These are phyloP conservation scores for Saimiri boliviensis DNA, from an alignment of 2,113 vertebrate species.

Conservation along the genomic window DNA sequence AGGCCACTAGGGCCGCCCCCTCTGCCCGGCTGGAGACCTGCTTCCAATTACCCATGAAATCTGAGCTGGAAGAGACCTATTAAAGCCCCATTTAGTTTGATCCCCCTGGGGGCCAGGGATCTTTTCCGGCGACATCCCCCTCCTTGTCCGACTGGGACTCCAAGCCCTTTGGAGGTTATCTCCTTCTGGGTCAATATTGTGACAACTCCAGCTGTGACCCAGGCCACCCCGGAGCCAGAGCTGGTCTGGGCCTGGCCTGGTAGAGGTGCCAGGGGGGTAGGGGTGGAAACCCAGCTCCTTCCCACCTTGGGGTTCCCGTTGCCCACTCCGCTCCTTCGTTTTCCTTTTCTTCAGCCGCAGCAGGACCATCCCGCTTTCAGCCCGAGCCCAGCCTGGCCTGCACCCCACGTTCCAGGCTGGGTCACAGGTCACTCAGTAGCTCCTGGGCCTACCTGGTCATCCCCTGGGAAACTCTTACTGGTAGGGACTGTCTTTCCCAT, in stretches of 20 bases:
- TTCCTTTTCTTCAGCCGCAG: not conserved
- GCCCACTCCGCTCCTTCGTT: not conserved
- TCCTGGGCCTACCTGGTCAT: not conserved
- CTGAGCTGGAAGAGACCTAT: conserved; percentile 79
- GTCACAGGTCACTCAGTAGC: not conserved
- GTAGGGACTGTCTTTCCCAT: not conserved
- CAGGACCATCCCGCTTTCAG: not conserved
- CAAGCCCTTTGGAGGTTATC: conserved; percentile 74
- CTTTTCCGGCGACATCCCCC: conserved; percentile 73
- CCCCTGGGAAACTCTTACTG: not conserved
- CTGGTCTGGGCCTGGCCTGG: conserved; percentile 43
- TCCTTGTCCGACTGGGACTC: conserved; percentile 67
- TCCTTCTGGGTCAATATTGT: conserved; percentile 78
- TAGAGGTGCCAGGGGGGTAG: not conserved
- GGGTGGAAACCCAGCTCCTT: not conserved
- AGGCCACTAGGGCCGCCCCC: conserved; percentile 39
- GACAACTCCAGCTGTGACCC: conserved; percentile 78
- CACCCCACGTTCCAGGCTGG: not conserved
- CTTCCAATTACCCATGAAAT: conserved; percentile 80
- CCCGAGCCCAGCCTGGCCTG: not conserved
- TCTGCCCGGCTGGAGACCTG: conserved; percentile 66
- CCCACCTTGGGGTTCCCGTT: not conserved
- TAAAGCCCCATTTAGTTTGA: conserved; percentile 76
- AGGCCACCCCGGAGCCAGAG: conserved; percentile 75
- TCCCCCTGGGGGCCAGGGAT: conserved; percentile 65